phyloP scores from a whole-genome alignment of 1,140 invertebrate species.

The Cyclargus thomasi region DNA sequence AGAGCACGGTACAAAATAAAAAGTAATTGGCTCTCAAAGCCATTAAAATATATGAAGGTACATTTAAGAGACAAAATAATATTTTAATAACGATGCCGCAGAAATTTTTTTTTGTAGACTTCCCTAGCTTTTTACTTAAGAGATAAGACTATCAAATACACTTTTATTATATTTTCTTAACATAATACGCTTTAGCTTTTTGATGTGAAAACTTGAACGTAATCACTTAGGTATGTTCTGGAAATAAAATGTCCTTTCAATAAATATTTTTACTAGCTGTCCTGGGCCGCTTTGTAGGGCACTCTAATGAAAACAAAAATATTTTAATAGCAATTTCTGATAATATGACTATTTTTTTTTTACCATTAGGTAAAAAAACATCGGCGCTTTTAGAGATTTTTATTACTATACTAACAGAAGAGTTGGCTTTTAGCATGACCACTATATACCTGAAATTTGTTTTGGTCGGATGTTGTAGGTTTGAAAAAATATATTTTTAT shows the following conservation, averaged over 20 bases:
- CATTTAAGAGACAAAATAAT: not conserved
- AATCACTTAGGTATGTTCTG: not conserved
- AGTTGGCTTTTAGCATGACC: too few species aligned
- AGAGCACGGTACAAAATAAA: conserved; percentile 4
- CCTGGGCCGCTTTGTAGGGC: too few species aligned
- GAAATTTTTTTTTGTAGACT: not conserved
- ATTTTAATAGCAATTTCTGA: too few species aligned
- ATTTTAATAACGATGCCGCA: not conserved
- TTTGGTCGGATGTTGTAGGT: too few species aligned
- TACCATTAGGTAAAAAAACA: too few species aligned
- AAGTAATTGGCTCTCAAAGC: conserved; percentile 5
- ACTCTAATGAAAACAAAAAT: too few species aligned
- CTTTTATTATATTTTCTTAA: not conserved
- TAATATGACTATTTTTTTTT: too few species aligned
- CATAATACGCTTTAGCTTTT: not conserved
- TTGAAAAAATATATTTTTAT: too few species aligned
- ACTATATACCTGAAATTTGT: too few species aligned
- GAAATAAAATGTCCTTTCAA: not conserved
- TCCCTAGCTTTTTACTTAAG: not conserved
- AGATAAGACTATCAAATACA: not conserved
- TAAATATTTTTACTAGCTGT: not conserved
- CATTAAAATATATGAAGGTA: conserved; percentile 9
- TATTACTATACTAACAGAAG: too few species aligned
- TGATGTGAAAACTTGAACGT: not conserved
- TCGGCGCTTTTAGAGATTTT: too few species aligned